Conservation (phyloP, 1,140 invertebrate species). For the Drosophila miranda region DNA sequence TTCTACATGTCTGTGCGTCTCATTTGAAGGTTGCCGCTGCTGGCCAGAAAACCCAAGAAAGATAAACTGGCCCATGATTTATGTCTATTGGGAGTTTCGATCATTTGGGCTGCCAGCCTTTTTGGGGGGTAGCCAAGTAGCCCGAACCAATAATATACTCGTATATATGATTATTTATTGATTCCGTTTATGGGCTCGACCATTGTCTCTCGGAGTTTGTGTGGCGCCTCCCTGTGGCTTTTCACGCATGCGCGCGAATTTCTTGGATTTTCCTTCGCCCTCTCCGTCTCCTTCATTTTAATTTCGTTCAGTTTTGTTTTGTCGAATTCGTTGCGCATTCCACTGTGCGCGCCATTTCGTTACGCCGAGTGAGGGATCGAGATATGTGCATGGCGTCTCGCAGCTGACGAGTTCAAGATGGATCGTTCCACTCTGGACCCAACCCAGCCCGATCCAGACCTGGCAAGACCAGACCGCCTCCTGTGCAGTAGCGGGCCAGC, state of each 20-base stretch:
- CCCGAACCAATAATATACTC: constrained; percentile 39
- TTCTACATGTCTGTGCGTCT: constrained; percentile 66
- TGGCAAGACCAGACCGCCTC: constrained; percentile 22
- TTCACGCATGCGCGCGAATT: constrained; percentile 68
- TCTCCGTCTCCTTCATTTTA: background rate
- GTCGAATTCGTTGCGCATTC: constrained; percentile 64
- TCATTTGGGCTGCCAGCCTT: constrained; percentile 8
- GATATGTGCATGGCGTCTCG: constrained; percentile 29
- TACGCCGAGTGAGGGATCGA: constrained; percentile 50
- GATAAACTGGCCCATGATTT: constrained; percentile 67
- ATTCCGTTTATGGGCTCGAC: constrained; percentile 60
- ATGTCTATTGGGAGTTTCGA: constrained; percentile 61
- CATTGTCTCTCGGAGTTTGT: constrained; percentile 37
- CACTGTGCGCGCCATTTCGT: constrained; percentile 68
- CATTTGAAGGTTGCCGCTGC: constrained; percentile 69
- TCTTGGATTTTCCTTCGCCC: background rate
- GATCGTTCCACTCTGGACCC: constrained; percentile 46
- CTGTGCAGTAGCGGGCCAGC: constrained; percentile 19
- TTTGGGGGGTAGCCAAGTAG: constrained; percentile 29
- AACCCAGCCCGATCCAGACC: constrained; percentile 9
- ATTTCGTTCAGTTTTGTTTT: constrained; percentile 16
- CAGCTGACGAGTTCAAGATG: constrained; percentile 56
- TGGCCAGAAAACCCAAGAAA: constrained; percentile 24
- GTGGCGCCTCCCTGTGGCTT: constrained; percentile 63
- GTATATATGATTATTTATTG: constrained; percentile 38